A percentile compares a stretch with the other conserved stretches of the same genome.
These are phyloP conservation scores for Apostichopus japonicus DNA, from an alignment of 35 echinoderm and acorn worm species.

Conservation along the genomic window DNA sequence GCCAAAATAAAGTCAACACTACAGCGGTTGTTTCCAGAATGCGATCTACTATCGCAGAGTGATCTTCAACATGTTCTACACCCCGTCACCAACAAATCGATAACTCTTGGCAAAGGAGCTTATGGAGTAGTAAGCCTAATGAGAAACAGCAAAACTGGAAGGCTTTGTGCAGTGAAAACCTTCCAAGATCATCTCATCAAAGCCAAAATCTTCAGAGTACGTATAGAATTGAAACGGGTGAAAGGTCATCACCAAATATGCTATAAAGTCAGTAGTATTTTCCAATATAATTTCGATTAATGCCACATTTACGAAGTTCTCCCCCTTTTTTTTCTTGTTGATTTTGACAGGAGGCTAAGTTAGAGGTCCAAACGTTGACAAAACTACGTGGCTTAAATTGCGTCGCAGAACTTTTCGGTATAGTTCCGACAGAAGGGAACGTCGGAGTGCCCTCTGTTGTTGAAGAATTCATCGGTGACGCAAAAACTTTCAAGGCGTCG, in stretches of 20 bases:
- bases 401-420: not conserved
- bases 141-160: not conserved
- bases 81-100: not conserved
- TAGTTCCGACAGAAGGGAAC: not conserved
- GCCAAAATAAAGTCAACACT: not conserved
- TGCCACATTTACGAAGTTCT: not conserved
- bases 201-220: not conserved
- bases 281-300: not conserved
- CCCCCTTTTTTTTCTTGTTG: not conserved
- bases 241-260: too few relatives aligned
- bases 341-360: conserved; percentile 12
- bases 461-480: conserved; percentile 6
- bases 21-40: not conserved
- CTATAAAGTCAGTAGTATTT: not conserved
- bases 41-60: not conserved
- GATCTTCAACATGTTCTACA: not conserved
- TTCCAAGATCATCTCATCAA: not conserved
- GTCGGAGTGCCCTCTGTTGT: not conserved
- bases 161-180: conserved; percentile 10
- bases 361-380: not conserved
- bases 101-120: not conserved
- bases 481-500: not conserved
- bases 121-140: conserved; percentile 21
- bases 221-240: not conserved
- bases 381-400: not conserved